Base-by-base conservation (phyloP, 2,888 invertebrate species). In the Xestia sexstrigata region DNA sequence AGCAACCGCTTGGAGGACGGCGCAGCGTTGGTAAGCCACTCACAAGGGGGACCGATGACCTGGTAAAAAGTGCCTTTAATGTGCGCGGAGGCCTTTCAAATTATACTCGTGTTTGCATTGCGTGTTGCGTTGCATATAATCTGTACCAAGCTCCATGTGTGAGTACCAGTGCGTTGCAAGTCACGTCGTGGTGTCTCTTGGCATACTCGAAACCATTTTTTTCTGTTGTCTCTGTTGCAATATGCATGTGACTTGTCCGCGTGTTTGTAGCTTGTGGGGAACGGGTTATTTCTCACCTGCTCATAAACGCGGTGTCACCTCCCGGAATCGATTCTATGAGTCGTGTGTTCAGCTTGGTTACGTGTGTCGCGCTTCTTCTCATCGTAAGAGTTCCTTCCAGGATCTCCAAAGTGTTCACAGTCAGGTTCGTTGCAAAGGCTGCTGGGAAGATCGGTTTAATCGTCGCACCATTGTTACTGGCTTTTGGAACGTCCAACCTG, bases 301-400 rank as follows among this genome's bases (percentile, higher is more conserved):
- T 82, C 82, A 82, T 82, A 17, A 75, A 82, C 0, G 82, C 84
- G 1, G 69, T 82, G 17, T 82, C 81, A 11, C 82, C 82, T 1
- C 23, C 66, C 0, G 81, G 66, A 17, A 82, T 70, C 0, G 81
- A 80, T 63, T 82, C 85, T 45, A 82, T 45, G 3, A 82, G 81
- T 30, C 66, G 69, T 23, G 82, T 84, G 58, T 82, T 82, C 6
- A 84, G 13, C 17, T 72, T 75, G 17, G 68, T 72, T 6, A 80
- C 55, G 2, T 75, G 84, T 0, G 49, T 84, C 0, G 49, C 72
- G 20, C 75, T 82, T 11, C 62, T 42, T 17, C 81, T 80, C 81
- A 68, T 74, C 0, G 42, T 69, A 0, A 82, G 69, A 1, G 82
- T 65, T 9, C 60, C 84, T 66, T 82, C 82, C 0, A 82, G 58